Base-by-base conservation (phyloP, 64 coral and sea anemone genomes). In the Hydrozoanthus tunicans region DNA sequence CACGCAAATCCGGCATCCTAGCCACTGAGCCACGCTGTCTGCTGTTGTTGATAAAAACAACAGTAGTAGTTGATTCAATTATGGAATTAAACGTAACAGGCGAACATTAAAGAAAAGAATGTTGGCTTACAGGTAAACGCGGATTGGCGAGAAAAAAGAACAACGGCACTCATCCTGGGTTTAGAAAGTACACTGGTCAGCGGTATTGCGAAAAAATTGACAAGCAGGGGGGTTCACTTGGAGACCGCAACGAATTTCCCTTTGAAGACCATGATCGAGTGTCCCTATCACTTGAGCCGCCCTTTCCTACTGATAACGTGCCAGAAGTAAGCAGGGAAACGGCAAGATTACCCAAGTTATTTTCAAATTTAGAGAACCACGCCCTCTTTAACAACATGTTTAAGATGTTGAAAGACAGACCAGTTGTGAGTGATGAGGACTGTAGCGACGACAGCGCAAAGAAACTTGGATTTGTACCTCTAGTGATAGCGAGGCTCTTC, bases 171-270 rank as follows among this genome's bases (percentile, higher is more conserved):
- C 56, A 88, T 13, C 55, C 56, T 61, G 84, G 84, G 12, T 88
- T 88, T 73, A 88, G 84, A 25, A 88, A 88, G 26, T 88, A 88
- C 84, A 88, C 84, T 74, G 84, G 84, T 73, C 84, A 74, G 84
- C 68, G 6, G 11, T 59, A 9, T 70, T 14, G 20, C 51, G 84
- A 88, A 74, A 20, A 9, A 1, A 54, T 59, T 75, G 54, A 57
- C 55, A 59, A 55, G 4, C 59, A 63, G 63, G 8, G 77, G 14
- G 12, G 77, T 59, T 57, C 56, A 57, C 51, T 52, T 3, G 14
- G 15, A 15, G 13, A 60, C 8, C 4, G 61, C 52, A 13, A 88
- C 24, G 56, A 58, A 7, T 62, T 9, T 75, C 13, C 54, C 17
- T 5, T 27, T 13, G 67, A 73, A 3, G 56, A 75, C 69, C 53